Base-by-base conservation (phyloP, 2,888 invertebrate species). In the Hofmannophila pseudospretella region DNA sequence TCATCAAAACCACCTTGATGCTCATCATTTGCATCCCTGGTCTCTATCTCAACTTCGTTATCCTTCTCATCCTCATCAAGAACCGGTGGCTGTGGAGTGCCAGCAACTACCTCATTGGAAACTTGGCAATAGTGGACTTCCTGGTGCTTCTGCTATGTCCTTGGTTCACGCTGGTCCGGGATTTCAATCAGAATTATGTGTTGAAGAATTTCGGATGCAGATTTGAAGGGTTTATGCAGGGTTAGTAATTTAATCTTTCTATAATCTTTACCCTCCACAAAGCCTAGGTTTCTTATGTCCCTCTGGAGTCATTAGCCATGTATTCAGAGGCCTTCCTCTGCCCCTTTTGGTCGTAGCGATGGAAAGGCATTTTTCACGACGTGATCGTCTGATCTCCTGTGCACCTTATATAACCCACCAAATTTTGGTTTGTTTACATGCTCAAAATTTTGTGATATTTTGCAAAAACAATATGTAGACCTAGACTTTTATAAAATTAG, bases 141-240 rank as follows among this genome's bases (percentile, higher is more conserved):
- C 57, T 90, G 1, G 91, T 91, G 0, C 66, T 93, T 2, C 43
- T 93, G 0, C 75, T 94, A 7, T 93, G 94, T 36, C 93, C 95
- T 0, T 92, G 92, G 89, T 90, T 95, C 54, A 92, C 94, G 74
- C 78, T 96, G 44, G 88, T 91, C 8, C 86, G 90, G 28, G 93
- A 95, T 64, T 90, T 94, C 54, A 94, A 90, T 58, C 95, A 95
- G 75, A 93, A 93, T 54, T 96, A 91, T 67, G 88, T 92, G 45
- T 72, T 96, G 39, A 93, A 92, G 10, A 78, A 84, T 7, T 88
- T 93, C 38, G 94, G 94, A 5, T 96, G 96, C 65, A 90, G 90
- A 49, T 88, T 91, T 51, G 95, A 95, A 70, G 94, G 93, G 1
- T 93, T 93, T 54, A 61, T 94, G 22, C 93, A 94, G 13, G 32